Evolutionary conservation across 2,797 vertebrate species (phyloP), one percentile per base, ranked within the genome.

Genomic region (Centroberyx gerrardi): DNA sequence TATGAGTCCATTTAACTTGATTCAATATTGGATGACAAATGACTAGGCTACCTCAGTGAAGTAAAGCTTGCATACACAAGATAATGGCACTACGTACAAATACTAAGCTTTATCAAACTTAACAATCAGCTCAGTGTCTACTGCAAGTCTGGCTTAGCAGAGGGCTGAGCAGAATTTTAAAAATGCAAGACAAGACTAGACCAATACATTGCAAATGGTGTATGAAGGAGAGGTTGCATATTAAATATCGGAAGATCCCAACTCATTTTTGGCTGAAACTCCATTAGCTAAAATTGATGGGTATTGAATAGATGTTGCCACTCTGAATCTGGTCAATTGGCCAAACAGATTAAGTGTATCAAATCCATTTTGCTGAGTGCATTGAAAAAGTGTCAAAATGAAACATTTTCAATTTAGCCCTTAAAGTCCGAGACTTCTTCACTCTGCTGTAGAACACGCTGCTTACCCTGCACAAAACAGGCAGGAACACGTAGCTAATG

Each of bases 1-100:
- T 90, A 92, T 88, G 90, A 90, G 89, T 87, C 82, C 77, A 85
- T 92, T 93, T 92, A 88, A 81, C 78, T 72, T 68, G 77, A 89
- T 93, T 91, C 89, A 89, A 89, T 91, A 90, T 83, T 72, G 83
- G 87, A 89, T 84, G 92, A 89, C 78, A 80, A 88, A 91, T 82
- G 86, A 91, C 89, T 86, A 87, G 86, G 90, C 89, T 86, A 87
- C 77, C 82, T 82, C 71, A 13, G 81, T 36, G 76, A 82, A 85
- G 81, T 77, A 80, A 85, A 78, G 87, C 84, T 84, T 82, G 78
- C 70, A 75, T 64, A 78, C 82, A 73, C 18, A 83, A 90, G 90
- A 86, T 82, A 85, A 64, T 74, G 74, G 60, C 0, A 49, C 74
- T 9, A 31, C 1, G 46, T 79, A 81, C 76, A 76, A 76, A 86